These are phyloP conservation scores for Fissipunctia ypsillon DNA, from an alignment of 2,888 invertebrate species.

Conservation along the genomic window DNA sequence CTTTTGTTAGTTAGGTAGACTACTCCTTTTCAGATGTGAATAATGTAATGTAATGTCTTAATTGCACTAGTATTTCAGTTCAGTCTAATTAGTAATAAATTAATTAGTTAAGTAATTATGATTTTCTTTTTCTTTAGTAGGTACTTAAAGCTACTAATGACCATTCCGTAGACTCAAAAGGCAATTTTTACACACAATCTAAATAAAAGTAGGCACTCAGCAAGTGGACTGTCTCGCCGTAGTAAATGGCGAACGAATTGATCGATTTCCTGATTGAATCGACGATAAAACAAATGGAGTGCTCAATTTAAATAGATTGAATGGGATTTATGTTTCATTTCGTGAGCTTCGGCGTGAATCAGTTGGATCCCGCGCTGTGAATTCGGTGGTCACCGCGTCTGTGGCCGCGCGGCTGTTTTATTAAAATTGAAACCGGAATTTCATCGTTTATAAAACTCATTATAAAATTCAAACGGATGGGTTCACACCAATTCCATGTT, in stretches of 20 bases:
- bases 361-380: conserved; percentile 67
- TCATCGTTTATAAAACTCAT: conserved; percentile 72
- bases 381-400: conserved; percentile 54
- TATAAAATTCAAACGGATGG: conserved; percentile 67
- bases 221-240: conserved; percentile 62
- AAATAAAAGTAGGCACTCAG: conserved; percentile 60
- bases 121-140: conserved; percentile 8
- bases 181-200: conserved; percentile 47
- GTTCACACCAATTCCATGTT: conserved; percentile 71
- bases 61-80: conserved; percentile 21
- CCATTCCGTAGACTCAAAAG: conserved; percentile 30
- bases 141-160: conserved; percentile 36
- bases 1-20: conserved; percentile 24
- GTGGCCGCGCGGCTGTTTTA: conserved; percentile 48
- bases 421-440: conserved; percentile 71
- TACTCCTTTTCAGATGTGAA: conserved; percentile 30
- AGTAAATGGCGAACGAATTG: conserved; percentile 79
- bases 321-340: conserved; percentile 88
- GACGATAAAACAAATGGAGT: conserved; percentile 88
- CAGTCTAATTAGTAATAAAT: conserved; percentile 28
- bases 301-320: conserved; percentile 89
- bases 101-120: conserved; percentile 14
- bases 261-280: conserved; percentile 84
- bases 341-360: conserved; percentile 79
- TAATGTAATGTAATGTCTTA: conserved; percentile 40